Evolutionary conservation across 2,888 invertebrate genomes (phyloP), one percentile per base, ranked within the genome.

Genomic region (Acanthacorydalis orientalis): DNA sequence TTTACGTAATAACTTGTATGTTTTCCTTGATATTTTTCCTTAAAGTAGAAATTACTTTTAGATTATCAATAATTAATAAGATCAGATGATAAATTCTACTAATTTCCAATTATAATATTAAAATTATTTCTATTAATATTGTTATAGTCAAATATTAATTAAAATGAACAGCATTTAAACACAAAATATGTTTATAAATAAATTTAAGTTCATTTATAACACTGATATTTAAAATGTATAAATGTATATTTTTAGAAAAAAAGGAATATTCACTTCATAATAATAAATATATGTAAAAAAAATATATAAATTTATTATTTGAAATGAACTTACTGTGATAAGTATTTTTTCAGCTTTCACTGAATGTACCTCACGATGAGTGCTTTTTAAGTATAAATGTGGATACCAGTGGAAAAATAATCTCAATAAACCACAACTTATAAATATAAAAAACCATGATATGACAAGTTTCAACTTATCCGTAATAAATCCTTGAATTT

Each of bases 391-490:
- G 64, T 80, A 73, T 73, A 81, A 80, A 50, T 79, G 79, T 0
- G 89, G 89, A 59, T 78, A 77, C 93, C 93, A 93, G 64, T 92
- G 88, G 68, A 88, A 83, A 52, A 92, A 63, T 55, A 93, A 73
- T 51, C 87, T 75, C 2, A 93, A 73, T 1, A 88, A 60, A 8
- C 92, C 92, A 32, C 74, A 73, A 1, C 84, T 81, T 43, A 84
- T 51, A 31, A 79, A 56, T 23, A 84, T 81, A 31, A 75, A 61
- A 32, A 76, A 56, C 71, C 78, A 79, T 10, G 75, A 73, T 40
- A 77, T 50, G 38, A 68, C 55, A 12, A 69, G 69, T 55, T 73
- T 69, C 59, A 72, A 66, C 56, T 68, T 63, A 57, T 72, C 73
- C 54, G 68, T 69, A 44, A 68, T 69, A 63, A 80, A 88, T 6